A percentile compares a stretch with the other conserved stretches of the same genome.
These are phyloP conservation scores for Rhineura floridana DNA, from an alignment of 2,113 vertebrate genomes.

Conservation along the genomic window DNA sequence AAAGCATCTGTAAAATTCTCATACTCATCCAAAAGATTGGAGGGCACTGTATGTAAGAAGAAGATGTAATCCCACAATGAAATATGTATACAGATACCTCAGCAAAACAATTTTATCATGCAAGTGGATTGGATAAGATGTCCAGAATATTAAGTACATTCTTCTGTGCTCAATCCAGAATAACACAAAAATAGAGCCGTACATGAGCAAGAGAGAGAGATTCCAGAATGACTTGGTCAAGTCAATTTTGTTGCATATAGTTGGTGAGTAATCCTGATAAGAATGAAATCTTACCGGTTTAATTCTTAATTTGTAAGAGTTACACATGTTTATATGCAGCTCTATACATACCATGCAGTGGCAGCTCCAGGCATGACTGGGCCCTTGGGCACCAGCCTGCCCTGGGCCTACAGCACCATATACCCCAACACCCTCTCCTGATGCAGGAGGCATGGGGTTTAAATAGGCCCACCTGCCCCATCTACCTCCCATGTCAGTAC, in stretches of 20 bases:
- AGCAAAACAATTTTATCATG: constrained; percentile 20
- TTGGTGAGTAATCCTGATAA: neutral
- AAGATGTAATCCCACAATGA: constrained; percentile 11
- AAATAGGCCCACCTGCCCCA: no score
- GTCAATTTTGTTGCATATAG: neutral
- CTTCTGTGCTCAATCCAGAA: constrained; percentile 36
- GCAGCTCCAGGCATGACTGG: no score
- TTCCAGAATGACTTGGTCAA: neutral
- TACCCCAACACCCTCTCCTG: no score
- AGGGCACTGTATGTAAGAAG: neutral
- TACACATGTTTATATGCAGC: neutral
- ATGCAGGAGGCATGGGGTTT: no score
- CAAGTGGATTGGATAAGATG: constrained; percentile 1
- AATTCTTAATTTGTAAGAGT: neutral
- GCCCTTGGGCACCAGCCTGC: no score
- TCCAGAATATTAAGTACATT: neutral
- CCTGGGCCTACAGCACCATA: no score
- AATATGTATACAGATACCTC: constrained; percentile 23
- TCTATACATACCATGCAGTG: neutral
- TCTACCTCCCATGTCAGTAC: no score
- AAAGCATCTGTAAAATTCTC: constrained; percentile 18
- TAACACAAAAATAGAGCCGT: constrained; percentile 7
- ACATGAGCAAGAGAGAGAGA: neutral
- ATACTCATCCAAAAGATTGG: constrained; percentile 42
- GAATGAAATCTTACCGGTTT: neutral